phyloP scores from a whole-genome alignment of 2,113 vertebrate species.

The Diadophis punctatus region DNA sequence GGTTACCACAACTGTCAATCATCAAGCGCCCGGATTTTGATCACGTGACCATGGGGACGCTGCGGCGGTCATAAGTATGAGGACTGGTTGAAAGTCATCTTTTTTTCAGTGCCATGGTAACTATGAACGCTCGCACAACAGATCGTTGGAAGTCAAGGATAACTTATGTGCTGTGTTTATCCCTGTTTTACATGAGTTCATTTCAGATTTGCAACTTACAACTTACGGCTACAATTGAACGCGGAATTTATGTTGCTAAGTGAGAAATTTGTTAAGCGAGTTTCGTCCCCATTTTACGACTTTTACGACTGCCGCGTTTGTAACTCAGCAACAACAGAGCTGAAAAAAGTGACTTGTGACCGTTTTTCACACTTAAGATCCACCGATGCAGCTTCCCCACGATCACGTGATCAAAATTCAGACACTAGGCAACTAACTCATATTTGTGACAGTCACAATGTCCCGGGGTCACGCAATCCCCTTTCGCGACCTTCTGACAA shows the following conservation, averaged over 20 bases:
- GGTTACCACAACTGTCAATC: neutral
- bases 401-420: no score
- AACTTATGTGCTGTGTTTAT: neutral
- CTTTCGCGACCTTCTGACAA: no score
- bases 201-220: neutral
- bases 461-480: no score
- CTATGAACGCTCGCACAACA: neutral
- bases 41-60: neutral
- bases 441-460: no score
- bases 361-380: neutral
- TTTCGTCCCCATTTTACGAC: neutral
- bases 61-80: neutral
- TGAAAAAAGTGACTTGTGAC: neutral
- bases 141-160: neutral
- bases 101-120: neutral
- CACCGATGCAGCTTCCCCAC: no score
- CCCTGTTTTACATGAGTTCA: neutral
- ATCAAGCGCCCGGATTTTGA: neutral
- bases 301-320: neutral
- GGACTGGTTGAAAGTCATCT: neutral
- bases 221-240: neutral
- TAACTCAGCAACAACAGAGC: neutral
- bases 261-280: neutral
- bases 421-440: no score
- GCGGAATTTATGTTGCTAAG: neutral